phyloP scores from a whole-genome alignment of 1,140 invertebrate species.

The Pomacea maculata region DNA sequence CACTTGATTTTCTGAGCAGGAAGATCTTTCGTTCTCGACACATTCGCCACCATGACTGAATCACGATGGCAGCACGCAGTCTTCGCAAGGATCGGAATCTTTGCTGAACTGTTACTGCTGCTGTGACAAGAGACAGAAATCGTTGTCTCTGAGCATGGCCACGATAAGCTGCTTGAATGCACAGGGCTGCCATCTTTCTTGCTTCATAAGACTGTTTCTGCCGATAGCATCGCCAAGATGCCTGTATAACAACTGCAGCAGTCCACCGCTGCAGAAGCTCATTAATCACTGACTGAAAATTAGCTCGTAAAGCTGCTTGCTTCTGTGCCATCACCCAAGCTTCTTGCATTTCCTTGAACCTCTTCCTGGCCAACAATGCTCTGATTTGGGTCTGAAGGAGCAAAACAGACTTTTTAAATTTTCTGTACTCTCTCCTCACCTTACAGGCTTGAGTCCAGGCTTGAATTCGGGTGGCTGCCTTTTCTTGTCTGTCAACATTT shows the following conservation, averaged over 20 bases:
- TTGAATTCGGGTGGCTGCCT: conserved; percentile 36
- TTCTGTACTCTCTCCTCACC: neutral
- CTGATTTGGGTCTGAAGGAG: conserved; percentile 10
- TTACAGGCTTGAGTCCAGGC: conserved; percentile 29
- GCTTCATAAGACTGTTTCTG: neutral
- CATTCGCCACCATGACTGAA: conserved; percentile 16
- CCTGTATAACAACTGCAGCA: neutral
- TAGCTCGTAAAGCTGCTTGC: conserved; percentile 11
- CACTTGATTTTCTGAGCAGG: neutral
- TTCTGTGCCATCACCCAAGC: neutral
- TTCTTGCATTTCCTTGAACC: neutral
- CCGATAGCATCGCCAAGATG: neutral
- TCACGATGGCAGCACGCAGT: neutral
- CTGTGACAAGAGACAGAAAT: neutral
- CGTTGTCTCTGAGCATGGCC: neutral
- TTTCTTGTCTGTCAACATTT: conserved; percentile 1
- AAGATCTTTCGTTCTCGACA: neutral
- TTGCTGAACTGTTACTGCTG: neutral
- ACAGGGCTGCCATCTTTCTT: neutral
- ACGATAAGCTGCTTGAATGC: neutral
- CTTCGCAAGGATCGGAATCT: neutral
- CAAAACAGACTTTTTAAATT: neutral
- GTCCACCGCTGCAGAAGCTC: conserved; percentile 6
- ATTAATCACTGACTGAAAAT: neutral
- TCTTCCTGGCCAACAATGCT: neutral